Evolutionary conservation across 1,140 invertebrate species (phyloP), one percentile per base, ranked within the genome.

Genomic region (Psilanteris sp.): DNA sequence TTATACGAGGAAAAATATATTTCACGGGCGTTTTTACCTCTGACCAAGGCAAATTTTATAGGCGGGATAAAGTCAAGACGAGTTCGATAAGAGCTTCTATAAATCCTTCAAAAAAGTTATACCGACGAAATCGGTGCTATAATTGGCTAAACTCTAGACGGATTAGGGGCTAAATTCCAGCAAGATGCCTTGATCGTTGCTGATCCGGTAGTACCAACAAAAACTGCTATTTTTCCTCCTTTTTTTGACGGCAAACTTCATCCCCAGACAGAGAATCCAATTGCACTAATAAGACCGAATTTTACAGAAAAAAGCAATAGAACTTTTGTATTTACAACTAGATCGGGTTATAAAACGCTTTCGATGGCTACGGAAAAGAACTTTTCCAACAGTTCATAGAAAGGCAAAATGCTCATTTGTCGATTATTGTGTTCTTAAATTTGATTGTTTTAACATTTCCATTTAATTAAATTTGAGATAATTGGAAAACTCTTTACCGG

Each of bases 81-180:
- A 75, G 62, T 64, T 68, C 50, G 62, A 75, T 75, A 68, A 68
- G 64, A 64, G 64, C 72, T 54, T 50, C 50, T 68, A 75, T 68
- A 75, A 75, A 75, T 75, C 72, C 72, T 54, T 68, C 62, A 75
- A 75, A 75, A 75, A 75, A 75, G 72, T 75, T 75, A 68, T 75
- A 75, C 72, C 62, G 62, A 52, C 72, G 55, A 68, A 75, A 75
- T 75, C 62, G 62, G 62, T 44, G 62, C 72, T 75, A 76, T 76
- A 76, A 76, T 76, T 76, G 72, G 72, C 72, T 76, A 68, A 75
- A 76, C 72, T 68, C 64, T 67, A 68, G 62, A 57, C 57, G 72
- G 72, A 76, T 76, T 76, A 76, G 64, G 57, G 64, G 72, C 62
- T 75, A 39, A 68, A 75, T 75, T 75, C 55, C 55, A 22, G 71